Conservation (phyloP, 2,888 invertebrate genomes). For the Ypsolopha sequella region DNA sequence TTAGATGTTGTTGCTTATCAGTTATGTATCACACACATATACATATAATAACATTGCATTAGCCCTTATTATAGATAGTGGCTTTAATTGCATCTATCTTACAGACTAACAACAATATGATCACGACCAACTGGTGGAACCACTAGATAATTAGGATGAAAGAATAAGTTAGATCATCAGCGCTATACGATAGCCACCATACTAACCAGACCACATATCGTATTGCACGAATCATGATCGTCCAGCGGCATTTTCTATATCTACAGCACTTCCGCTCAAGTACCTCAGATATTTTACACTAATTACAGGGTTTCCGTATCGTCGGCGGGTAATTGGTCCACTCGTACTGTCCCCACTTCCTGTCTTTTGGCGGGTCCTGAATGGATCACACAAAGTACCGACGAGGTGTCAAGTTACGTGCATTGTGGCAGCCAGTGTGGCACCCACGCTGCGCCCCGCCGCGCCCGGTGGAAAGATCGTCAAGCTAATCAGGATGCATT, state of each 20-base stretch:
- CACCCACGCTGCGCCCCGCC: conserved; percentile 43
- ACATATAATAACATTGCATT: no score
- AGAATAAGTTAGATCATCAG: no score
- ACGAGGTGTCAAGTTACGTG: conserved; percentile 47
- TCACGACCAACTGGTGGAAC: no score
- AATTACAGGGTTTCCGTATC: conserved; percentile 64
- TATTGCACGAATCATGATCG: no score
- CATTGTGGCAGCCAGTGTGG: conserved; percentile 33
- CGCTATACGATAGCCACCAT: no score
- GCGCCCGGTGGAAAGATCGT: not conserved
- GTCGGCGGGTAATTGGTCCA: conserved; percentile 65
- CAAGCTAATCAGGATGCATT: not conserved
- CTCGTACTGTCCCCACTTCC: conserved; percentile 61
- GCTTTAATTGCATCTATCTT: no score
- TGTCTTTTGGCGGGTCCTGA: conserved; percentile 51
- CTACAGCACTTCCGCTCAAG: conserved; percentile 38
- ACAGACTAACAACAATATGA: no score
- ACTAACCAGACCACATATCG: no score
- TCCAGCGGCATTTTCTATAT: not conserved
- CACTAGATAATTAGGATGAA: no score
- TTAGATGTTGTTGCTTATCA: no score
- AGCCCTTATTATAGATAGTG: no score
- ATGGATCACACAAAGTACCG: conserved; percentile 44
- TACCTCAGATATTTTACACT: conserved; percentile 52
- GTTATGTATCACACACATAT: no score